Evolutionary conservation across 2,113 vertebrate genomes (phyloP).

Genomic region (Thunnus thynnus): DNA sequence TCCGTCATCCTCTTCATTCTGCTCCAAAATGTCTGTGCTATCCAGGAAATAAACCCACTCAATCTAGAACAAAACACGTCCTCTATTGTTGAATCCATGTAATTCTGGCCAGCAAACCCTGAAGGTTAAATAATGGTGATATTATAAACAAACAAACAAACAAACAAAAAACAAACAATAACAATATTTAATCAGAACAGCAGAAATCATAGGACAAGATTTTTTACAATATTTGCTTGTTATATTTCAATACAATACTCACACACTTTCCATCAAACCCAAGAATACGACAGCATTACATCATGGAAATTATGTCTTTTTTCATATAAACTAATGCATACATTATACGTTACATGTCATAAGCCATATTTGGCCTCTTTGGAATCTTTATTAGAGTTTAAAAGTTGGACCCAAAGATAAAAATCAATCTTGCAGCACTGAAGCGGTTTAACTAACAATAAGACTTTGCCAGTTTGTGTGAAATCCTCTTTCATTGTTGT

Average conservation of each 20-base stretch:
- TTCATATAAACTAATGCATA: no score
- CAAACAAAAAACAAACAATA: background rate
- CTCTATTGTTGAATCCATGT: background rate
- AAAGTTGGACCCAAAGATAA: background rate
- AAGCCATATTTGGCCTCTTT: background rate
- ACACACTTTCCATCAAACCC: no score
- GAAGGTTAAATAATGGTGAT: background rate
- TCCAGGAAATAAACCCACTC: slow-evolving; percentile 47
- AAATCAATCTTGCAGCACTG: background rate
- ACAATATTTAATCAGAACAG: background rate
- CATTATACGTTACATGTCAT: background rate
- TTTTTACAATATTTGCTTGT: no score
- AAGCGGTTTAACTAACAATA: no score
- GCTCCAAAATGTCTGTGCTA: slow-evolving; percentile 33
- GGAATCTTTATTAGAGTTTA: background rate
- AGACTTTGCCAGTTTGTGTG: no score
- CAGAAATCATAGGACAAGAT: background rate
- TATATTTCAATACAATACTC: background rate
- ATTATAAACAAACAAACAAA: background rate
- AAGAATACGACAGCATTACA: background rate
- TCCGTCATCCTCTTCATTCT: slow-evolving; percentile 29
- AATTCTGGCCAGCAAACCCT: background rate
- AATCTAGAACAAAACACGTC: background rate
- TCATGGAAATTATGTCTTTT: background rate
- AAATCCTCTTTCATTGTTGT: no score